Evolutionary conservation across 2,888 invertebrate genomes (phyloP).

Genomic region (Diloba caeruleocephala): DNA sequence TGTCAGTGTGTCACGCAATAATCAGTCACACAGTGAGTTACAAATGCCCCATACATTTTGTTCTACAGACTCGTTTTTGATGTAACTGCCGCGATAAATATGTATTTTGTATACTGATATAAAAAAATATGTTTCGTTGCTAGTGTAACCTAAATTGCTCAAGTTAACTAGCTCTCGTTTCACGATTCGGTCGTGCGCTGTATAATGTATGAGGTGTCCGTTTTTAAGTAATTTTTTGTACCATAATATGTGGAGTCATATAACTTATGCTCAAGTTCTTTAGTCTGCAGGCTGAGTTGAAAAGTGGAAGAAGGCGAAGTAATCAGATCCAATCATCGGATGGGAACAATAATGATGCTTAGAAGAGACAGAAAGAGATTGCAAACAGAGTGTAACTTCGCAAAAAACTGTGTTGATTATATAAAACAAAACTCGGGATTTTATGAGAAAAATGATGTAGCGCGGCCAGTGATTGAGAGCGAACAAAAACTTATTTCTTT

Average conservation of each 20-base stretch:
- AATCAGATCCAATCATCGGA: too few relatives aligned
- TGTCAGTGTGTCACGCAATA: constrained; percentile 43
- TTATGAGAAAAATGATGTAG: too few relatives aligned
- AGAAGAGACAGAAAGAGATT: too few relatives aligned
- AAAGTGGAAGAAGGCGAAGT: too few relatives aligned
- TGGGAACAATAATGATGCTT: too few relatives aligned
- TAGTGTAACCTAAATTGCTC: constrained; percentile 40
- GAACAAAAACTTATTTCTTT: too few relatives aligned
- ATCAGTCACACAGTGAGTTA: constrained; percentile 46
- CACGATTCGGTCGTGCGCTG: constrained; percentile 27
- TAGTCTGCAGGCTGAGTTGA: constrained; percentile 9
- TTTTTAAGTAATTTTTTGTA: constrained; percentile 6
- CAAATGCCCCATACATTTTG: constrained; percentile 42
- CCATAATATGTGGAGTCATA: constrained; percentile 1
- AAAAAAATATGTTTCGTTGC: constrained; percentile 31
- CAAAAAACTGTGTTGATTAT: too few relatives aligned
- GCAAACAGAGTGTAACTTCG: too few relatives aligned
- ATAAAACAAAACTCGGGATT: too few relatives aligned
- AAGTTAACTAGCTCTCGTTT: constrained; percentile 25
- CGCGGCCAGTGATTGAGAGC: too few relatives aligned
- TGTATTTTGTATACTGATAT: constrained; percentile 44
- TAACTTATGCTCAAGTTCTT: constrained; percentile 23
- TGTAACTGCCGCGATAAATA: constrained; percentile 51
- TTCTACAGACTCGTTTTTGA: constrained; percentile 33
- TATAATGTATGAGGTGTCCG: constrained; percentile 25